Conservation (phyloP, 2,888 invertebrate genomes). For the Meloe dianella region DNA sequence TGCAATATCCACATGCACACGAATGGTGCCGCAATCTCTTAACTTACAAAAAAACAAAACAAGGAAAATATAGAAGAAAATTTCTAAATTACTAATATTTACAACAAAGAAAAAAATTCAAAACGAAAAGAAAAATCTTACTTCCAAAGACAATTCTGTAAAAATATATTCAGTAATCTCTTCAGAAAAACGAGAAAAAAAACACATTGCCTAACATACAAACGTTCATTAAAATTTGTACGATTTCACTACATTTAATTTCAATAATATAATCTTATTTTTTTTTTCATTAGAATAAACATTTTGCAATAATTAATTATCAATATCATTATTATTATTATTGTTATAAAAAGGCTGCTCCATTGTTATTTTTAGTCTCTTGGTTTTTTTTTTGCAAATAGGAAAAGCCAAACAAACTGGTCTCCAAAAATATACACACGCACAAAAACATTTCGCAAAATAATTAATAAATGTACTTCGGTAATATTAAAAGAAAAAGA, state of each 20-base stretch:
- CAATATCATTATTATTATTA: background rate
- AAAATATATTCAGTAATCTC: constrained; percentile 4
- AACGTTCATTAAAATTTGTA: constrained; percentile 7
- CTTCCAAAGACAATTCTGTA: background rate
- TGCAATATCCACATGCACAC: constrained; percentile 11
- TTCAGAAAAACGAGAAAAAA: background rate
- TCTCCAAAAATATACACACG: constrained; percentile 11
- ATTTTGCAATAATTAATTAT: background rate
- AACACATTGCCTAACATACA: background rate
- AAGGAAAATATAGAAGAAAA: background rate
- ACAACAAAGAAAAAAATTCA: constrained; percentile 4
- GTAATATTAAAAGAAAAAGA: background rate
- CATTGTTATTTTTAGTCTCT: background rate
- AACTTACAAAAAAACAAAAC: background rate
- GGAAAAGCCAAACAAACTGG: constrained; percentile 9
- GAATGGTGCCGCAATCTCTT: constrained; percentile 1
- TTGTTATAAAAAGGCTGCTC: background rate
- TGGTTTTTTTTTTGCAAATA: background rate
- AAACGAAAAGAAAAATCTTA: no score
- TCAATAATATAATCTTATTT: constrained; percentile 6
- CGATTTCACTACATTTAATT: constrained; percentile 10
- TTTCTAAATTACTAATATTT: background rate
- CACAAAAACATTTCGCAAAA: constrained; percentile 9
- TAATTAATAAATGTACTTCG: constrained; percentile 1
- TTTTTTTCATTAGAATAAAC: background rate